phyloP scores from a whole-genome alignment of 1,140 invertebrate species.

The Rhysida immarginata region DNA sequence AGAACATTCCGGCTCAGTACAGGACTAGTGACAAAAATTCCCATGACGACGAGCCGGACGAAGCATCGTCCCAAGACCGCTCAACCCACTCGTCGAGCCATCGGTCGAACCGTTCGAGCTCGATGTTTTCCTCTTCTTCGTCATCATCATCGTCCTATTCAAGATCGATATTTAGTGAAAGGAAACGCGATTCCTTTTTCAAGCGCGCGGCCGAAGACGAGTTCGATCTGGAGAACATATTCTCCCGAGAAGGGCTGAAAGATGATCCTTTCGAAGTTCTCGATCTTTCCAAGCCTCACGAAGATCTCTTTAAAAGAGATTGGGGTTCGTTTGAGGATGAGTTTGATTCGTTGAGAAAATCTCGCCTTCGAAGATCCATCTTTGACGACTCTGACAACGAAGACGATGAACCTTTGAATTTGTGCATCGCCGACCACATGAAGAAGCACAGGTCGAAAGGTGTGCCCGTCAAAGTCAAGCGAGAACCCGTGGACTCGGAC shows the following conservation, averaged over 20 bases:
- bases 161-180: not conserved
- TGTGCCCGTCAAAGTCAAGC: not conserved
- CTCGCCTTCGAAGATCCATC: not conserved
- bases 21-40: too few species aligned
- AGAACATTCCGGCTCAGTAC: constrained; percentile 48
- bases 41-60: too few species aligned
- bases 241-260: not conserved
- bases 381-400: constrained; percentile 11
- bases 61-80: too few species aligned
- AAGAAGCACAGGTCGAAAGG: not conserved
- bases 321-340: not conserved
- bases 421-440: constrained; percentile 47
- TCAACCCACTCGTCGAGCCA: not conserved
- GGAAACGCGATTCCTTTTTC: not conserved
- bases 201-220: not conserved
- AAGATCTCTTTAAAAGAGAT: not conserved
- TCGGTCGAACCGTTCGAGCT: not conserved
- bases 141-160: not conserved
- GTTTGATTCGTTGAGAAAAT: not conserved
- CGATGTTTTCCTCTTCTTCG: not conserved
- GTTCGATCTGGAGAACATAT: not conserved
- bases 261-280: constrained; percentile 2
- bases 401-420: constrained; percentile 58
- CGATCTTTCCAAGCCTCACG: not conserved
- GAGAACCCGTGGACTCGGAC: not conserved